Evolutionary conservation across 2,888 invertebrate species (phyloP), one percentile per base, ranked within the genome.

Genomic region (Drosophila anceps): DNA sequence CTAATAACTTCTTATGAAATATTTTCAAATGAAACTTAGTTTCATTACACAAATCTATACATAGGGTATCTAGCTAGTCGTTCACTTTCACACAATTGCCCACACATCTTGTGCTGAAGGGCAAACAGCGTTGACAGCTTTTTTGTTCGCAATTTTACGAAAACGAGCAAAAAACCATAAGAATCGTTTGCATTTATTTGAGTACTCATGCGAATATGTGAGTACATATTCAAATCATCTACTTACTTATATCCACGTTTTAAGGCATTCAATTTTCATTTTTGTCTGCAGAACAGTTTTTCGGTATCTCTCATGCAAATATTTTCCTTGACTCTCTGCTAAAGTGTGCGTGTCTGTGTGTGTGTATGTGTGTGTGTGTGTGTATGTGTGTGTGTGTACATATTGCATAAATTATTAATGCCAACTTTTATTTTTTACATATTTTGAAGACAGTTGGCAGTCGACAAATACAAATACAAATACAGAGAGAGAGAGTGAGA

Each of bases 351-450:
- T 37, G n/a, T n/a, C n/a, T n/a, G 35, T 31, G 37, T 37, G 43
- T 4, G 10, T 69, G 68, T 69, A 77, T 72, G 31, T 54, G 50
- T 41, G 27, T n/a, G 57, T 60, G 55, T 51, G 50, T 12, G 18
- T 13, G 44, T 37, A 43, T 50, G 37, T 39, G 43, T 10, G 6
- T 73, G 69, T 78, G 80, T 84, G 75, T 61, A 66, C 71, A 84
- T 84, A 84, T 85, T 88, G 84, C 84, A 85, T 85, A 88, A 88
- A 85, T 88, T 85, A 85, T 85, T 77, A 83, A 85, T 85, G 75
- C 85, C 85, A 88, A 85, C 83, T 88, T 84, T 88, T 85, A 87
- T 84, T 87, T 88, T 85, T 85, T 83, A 83, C 83, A 88, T 85
- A 85, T 85, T 85, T 88, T 79, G 86, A 88, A 85, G 85, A 85